Evolutionary conservation across 2,113 vertebrate species (phyloP).

Genomic region (Alaudala cheleensis): DNA sequence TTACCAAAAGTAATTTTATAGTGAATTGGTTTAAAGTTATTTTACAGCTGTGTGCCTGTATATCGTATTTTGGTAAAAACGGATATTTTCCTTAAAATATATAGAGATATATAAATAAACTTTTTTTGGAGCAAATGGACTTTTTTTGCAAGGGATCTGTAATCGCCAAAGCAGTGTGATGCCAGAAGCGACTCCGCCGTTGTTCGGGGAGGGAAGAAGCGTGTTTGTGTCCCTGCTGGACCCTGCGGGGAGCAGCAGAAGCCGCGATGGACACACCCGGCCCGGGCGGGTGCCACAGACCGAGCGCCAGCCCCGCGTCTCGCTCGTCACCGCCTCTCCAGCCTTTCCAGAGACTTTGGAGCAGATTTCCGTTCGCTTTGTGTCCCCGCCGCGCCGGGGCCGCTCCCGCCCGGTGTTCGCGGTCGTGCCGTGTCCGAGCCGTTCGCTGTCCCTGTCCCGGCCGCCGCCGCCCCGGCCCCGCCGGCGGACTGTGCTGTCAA

Average conservation of each 20-base stretch:
- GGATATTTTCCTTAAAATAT: slow-evolving; percentile 47
- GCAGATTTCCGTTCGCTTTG: background rate
- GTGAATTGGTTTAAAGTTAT: slow-evolving; percentile 15
- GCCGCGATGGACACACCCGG: background rate
- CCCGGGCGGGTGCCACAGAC: background rate
- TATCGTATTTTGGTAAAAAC: slow-evolving; percentile 54
- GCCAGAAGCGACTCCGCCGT: background rate
- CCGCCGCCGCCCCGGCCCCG: background rate
- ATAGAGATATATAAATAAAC: slow-evolving; percentile 28
- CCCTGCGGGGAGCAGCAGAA: background rate
- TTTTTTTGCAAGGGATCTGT: background rate
- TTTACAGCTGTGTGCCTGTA: slow-evolving; percentile 42
- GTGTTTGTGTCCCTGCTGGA: background rate
- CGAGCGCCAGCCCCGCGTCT: background rate
- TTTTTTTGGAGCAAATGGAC: background rate
- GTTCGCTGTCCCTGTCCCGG: background rate
- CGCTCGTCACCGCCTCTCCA: background rate
- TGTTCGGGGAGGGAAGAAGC: background rate
- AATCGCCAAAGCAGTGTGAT: background rate
- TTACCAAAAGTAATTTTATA: slow-evolving; percentile 45
- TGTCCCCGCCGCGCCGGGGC: background rate
- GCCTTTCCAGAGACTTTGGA: background rate
- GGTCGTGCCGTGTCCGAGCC: background rate
- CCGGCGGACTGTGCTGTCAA: slow-evolving; percentile 22
- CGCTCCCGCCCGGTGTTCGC: background rate